Evolutionary conservation across 2,113 vertebrate species (phyloP).

Genomic region (Psettodes erumei): DNA sequence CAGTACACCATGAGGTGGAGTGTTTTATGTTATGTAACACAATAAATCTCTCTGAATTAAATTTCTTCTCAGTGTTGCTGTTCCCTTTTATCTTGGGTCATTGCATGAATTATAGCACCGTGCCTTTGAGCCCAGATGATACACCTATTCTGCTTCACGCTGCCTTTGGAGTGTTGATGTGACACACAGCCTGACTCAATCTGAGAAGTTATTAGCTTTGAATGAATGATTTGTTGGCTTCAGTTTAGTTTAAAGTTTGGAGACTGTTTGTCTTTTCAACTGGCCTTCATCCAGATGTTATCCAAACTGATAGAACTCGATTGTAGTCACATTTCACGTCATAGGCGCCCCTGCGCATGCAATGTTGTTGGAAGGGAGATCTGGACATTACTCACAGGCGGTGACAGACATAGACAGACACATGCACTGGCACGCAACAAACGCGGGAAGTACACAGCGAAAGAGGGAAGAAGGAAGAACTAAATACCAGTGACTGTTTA

Average conservation of each 20-base stretch:
- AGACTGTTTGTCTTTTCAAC: not conserved
- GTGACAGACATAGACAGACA: slow-evolving; percentile 59
- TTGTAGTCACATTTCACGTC: slow-evolving; percentile 13
- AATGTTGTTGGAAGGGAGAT: slow-evolving; percentile 16
- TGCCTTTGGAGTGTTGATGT: slow-evolving; percentile 10
- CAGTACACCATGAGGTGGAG: not conserved
- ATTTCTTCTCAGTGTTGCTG: not conserved
- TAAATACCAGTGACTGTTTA: slow-evolving; percentile 69
- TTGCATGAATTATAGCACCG: not conserved
- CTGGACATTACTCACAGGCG: slow-evolving; percentile 42
- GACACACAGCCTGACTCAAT: slow-evolving; percentile 3
- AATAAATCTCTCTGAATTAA: slow-evolving; percentile 14
- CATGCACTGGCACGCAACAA: slow-evolving; percentile 57
- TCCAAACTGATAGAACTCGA: slow-evolving; percentile 6
- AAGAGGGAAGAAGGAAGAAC: slow-evolving; percentile 59
- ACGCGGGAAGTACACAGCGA: slow-evolving; percentile 41
- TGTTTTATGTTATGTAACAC: slow-evolving; percentile 21
- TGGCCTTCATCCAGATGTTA: slow-evolving; percentile 20
- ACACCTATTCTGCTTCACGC: not conserved
- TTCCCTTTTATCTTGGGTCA: slow-evolving; percentile 10
- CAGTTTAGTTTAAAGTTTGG: not conserved
- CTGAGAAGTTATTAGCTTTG: not conserved
- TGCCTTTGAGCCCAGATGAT: slow-evolving; percentile 11
- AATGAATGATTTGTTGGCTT: not conserved
- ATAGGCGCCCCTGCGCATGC: slow-evolving; percentile 10